phyloP scores from a whole-genome alignment of 2,797 vertebrate genomes.

The Avahi laniger region DNA sequence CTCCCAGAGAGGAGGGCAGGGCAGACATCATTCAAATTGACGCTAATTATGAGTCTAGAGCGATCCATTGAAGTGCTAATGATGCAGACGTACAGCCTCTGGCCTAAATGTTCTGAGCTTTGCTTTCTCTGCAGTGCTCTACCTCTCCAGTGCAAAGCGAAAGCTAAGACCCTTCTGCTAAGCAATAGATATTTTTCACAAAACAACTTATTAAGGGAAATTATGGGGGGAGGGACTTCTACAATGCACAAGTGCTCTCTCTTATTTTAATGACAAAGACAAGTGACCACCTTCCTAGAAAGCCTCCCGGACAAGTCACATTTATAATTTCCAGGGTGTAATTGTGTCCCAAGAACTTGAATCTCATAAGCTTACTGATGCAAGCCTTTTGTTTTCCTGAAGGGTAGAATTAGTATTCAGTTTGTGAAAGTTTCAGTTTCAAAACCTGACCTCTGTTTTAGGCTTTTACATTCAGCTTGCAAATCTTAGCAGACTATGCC shows the following conservation, averaged over 20 bases:
- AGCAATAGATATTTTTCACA: background rate
- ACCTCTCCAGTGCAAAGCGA: background rate
- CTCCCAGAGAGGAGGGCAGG: background rate
- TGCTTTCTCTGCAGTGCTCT: background rate
- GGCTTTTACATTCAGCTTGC: background rate
- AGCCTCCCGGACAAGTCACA: background rate
- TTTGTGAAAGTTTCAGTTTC: background rate
- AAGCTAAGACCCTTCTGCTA: background rate
- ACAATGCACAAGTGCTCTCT: background rate
- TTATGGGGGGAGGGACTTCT: background rate
- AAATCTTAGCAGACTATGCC: background rate
- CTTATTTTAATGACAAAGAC: background rate
- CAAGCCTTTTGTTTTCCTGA: background rate
- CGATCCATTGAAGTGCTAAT: conserved; percentile 61
- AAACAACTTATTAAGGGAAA: background rate
- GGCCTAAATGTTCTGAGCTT: conserved; percentile 49
- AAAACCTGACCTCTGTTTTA: background rate
- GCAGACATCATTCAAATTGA: conserved; percentile 46
- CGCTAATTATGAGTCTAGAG: conserved; percentile 51
- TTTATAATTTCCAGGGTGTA: background rate
- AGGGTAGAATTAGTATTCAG: background rate
- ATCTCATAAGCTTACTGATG: background rate
- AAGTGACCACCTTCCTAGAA: background rate
- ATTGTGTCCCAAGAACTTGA: background rate
- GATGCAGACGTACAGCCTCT: background rate